Conservation (phyloP, 2,113 vertebrate species). For the Sitta europaea region DNA sequence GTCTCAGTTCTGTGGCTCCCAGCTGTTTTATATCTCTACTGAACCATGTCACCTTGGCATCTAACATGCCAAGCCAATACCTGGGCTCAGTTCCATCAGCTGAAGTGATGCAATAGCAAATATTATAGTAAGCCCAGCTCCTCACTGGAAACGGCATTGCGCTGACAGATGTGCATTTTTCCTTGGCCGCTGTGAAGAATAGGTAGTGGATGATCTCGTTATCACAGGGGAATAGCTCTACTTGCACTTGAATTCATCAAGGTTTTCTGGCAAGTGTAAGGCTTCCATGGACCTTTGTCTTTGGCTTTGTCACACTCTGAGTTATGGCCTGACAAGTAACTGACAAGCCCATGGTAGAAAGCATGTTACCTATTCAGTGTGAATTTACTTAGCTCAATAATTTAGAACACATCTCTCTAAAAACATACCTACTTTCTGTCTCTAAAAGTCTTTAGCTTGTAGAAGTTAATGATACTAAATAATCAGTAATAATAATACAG, state of each 20-base stretch:
- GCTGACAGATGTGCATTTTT: slow-evolving; percentile 68
- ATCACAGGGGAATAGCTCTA: slow-evolving; percentile 59
- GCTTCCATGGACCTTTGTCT: slow-evolving; percentile 42
- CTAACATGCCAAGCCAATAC: slow-evolving; percentile 75
- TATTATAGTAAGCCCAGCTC: slow-evolving; percentile 56
- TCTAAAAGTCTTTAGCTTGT: background rate
- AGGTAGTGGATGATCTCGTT: slow-evolving; percentile 41
- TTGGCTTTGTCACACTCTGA: slow-evolving; percentile 67
- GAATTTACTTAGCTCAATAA: slow-evolving; percentile 1
- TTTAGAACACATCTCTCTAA: background rate
- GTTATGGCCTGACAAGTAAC: slow-evolving; percentile 64
- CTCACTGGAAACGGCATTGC: slow-evolving; percentile 28
- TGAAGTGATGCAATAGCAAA: slow-evolving; percentile 62
- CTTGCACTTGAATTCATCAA: slow-evolving; percentile 68
- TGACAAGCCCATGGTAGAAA: slow-evolving; percentile 50
- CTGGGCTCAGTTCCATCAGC: slow-evolving; percentile 73
- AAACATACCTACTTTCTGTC: background rate
- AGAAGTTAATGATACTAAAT: background rate
- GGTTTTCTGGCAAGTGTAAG: slow-evolving; percentile 21
- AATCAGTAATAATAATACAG: background rate
- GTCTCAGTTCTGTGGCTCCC: slow-evolving; percentile 68
- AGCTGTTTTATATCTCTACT: slow-evolving; percentile 81
- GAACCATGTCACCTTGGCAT: slow-evolving; percentile 41
- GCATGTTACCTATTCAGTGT: background rate
- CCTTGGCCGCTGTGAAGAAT: slow-evolving; percentile 52